phyloP scores from a whole-genome alignment of 2,113 vertebrate genomes.

The Sinocyclocheilus grahami region DNA sequence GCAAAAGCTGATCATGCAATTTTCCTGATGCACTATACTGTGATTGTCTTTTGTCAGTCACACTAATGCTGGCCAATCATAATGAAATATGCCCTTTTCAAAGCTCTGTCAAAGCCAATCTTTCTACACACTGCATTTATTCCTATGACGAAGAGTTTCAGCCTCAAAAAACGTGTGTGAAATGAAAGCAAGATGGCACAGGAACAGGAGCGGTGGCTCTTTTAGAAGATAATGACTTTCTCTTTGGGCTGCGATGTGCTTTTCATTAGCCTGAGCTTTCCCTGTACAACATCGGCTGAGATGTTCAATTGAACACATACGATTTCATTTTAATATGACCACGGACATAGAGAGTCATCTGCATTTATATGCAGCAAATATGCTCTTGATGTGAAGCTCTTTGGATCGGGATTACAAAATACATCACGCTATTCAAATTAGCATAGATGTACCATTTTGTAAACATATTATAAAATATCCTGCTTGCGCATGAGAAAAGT shows the following conservation, averaged over 20 bases:
- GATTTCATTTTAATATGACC: conserved; percentile 23
- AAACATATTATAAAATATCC: not conserved
- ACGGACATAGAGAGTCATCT: conserved; percentile 4
- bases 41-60: not conserved
- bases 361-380: conserved; percentile 24
- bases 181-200: conserved; percentile 27
- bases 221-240: conserved; percentile 30
- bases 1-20: conserved; percentile 30
- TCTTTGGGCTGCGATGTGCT: conserved; percentile 31
- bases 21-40: not conserved
- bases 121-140: not conserved
- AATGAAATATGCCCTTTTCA: not conserved
- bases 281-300: conserved; percentile 11
- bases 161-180: not conserved
- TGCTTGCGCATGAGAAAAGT: not conserved
- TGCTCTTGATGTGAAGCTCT: not conserved
- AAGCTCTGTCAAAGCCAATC: not conserved
- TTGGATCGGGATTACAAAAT: not conserved
- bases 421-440: not conserved
- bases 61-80: not conserved
- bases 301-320: conserved; percentile 5
- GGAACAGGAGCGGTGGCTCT: not conserved
- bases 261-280: conserved; percentile 39
- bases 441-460: conserved; percentile 1
- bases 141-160: not conserved